These are phyloP conservation scores for Cyprinodon tularosa DNA, from an alignment of 2,113 vertebrate species.

Conservation along the genomic window DNA sequence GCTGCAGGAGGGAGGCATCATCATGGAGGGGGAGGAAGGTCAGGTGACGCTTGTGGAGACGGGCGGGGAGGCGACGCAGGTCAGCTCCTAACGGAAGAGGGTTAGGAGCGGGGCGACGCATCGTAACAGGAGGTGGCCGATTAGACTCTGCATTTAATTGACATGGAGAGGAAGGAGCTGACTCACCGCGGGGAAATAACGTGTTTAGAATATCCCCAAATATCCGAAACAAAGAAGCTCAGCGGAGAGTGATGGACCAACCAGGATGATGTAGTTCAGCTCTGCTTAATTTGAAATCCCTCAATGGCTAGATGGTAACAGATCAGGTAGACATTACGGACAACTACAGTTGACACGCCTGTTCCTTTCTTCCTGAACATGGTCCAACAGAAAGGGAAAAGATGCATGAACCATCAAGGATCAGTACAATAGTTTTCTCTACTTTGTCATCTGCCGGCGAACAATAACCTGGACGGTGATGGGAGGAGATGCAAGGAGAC, in stretches of 20 bases:
- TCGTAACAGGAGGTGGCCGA: background rate
- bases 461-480: background rate
- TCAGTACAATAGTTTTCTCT: background rate
- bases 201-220: constrained; percentile 11
- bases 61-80: constrained; percentile 58
- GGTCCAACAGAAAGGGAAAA: background rate
- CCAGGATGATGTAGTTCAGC: background rate
- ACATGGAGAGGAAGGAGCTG: background rate
- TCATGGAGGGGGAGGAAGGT: constrained; percentile 79
- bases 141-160: constrained; percentile 5
- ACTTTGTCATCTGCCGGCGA: background rate
- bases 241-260: background rate
- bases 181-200: background rate
- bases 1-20: constrained; percentile 76
- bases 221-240: background rate
- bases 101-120: background rate
- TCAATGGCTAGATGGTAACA: background rate
- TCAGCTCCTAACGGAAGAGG: constrained; percentile 65
- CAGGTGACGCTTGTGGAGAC: constrained; percentile 76
- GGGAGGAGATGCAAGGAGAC: background rate
- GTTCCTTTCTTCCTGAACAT: background rate
- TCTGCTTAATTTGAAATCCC: background rate
- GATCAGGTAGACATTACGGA: background rate
- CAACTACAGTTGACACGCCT: background rate
- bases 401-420: background rate